Conservation (phyloP, 2,797 vertebrate genomes). For the Adrianichthys oophorus region DNA sequence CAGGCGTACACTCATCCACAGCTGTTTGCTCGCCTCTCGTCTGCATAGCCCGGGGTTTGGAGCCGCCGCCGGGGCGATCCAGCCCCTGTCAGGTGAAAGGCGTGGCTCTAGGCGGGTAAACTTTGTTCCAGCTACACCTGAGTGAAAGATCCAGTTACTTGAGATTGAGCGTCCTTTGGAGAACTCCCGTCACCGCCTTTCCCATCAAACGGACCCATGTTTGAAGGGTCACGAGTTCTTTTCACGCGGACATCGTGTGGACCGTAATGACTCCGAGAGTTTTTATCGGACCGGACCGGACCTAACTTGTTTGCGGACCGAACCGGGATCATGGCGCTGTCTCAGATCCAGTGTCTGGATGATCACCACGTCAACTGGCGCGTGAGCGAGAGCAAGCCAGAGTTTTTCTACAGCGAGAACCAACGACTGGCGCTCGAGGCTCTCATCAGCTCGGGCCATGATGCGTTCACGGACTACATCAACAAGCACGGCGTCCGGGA, state of each 20-base stretch:
- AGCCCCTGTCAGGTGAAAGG: conserved; percentile 66
- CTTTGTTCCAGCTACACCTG: conserved; percentile 36
- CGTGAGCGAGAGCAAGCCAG: conserved; percentile 90
- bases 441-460: conserved; percentile 77
- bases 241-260: conserved; percentile 20
- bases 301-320: conserved; percentile 6
- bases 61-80: conserved; percentile 1
- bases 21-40: not conserved
- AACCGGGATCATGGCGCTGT: conserved; percentile 83
- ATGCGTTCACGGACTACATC: conserved; percentile 83
- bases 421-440: conserved; percentile 91
- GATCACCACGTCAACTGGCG: conserved; percentile 94
- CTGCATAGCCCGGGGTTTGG: conserved; percentile 21
- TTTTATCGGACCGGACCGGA: not conserved
- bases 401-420: conserved; percentile 97
- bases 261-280: conserved; percentile 24
- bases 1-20: conserved; percentile 11
- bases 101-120: conserved; percentile 53
- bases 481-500: conserved; percentile 80
- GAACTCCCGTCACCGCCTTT: conserved; percentile 11
- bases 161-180: conserved; percentile 7
- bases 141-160: conserved; percentile 12
- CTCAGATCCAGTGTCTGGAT: conserved; percentile 94
- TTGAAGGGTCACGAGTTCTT: not conserved
- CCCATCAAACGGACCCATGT: not conserved